These are phyloP conservation scores for Galago senegalensis DNA, from an alignment of 2,797 vertebrate genomes.

Conservation along the genomic window DNA sequence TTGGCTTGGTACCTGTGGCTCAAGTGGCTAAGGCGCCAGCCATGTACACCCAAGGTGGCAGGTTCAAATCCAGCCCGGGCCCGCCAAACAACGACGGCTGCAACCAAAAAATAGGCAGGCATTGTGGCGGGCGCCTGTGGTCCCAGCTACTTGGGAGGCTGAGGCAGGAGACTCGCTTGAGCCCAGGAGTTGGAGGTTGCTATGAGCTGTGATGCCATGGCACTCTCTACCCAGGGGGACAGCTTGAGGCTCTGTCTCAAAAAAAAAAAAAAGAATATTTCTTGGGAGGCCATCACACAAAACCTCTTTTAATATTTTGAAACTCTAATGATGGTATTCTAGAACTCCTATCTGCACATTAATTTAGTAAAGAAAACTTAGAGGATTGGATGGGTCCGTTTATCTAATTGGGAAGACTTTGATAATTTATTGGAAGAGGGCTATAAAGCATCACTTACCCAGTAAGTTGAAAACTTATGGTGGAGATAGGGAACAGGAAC, in stretches of 20 bases:
- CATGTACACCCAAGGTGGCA: no score
- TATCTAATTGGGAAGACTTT: conserved; percentile 43
- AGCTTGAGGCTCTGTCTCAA: no score
- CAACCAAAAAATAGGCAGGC: no score
- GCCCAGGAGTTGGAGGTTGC: no score
- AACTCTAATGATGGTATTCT: conserved; percentile 37
- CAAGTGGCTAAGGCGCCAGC: no score
- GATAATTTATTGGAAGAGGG: conserved; percentile 14
- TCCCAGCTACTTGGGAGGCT: no score
- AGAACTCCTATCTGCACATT: neutral
- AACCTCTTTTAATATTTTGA: conserved; percentile 33
- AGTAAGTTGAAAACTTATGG: conserved; percentile 5
- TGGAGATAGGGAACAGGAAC: neutral
- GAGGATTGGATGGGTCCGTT: neutral
- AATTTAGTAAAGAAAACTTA: conserved; percentile 47
- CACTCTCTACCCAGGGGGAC: no score
- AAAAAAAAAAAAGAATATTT: neutral
- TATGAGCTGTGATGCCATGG: no score
- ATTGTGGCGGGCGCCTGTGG: no score
- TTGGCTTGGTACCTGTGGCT: neutral
- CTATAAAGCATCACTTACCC: neutral
- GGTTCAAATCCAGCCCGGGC: no score
- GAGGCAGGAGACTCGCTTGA: no score
- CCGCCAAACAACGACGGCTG: no score
- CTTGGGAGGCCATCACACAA: neutral